A percentile compares a stretch with the other conserved stretches of the same genome.
These are phyloP conservation scores for Catostomus latipinnis DNA, from an alignment of 2,797 vertebrate genomes.

Conservation along the genomic window DNA sequence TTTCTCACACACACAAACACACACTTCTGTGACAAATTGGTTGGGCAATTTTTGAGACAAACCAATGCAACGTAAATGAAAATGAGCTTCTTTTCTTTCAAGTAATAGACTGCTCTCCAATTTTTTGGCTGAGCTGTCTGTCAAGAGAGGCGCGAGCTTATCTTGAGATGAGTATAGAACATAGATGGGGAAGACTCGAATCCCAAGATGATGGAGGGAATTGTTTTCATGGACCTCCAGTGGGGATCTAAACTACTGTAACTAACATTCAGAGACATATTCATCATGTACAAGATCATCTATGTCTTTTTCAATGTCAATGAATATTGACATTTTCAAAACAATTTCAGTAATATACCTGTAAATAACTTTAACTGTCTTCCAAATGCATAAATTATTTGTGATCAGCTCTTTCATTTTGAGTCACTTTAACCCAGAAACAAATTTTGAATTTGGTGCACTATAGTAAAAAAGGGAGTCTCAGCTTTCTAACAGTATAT, in stretches of 20 bases:
- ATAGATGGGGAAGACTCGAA: background rate
- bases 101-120: background rate
- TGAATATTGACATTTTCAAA: background rate
- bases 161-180: background rate
- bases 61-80: conserved; percentile 11
- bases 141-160: background rate
- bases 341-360: background rate
- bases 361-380: too few species aligned
- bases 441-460: too few species aligned
- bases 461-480: too few species aligned
- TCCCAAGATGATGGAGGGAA: too few species aligned
- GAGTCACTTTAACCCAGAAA: too few species aligned
- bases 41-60: conserved; percentile 1
- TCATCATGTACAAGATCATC: background rate
- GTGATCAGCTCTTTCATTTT: too few species aligned
- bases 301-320: background rate
- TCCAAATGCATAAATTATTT: too few species aligned
- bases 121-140: background rate
- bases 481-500: too few species aligned
- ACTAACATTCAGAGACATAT: background rate
- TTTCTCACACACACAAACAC: background rate
- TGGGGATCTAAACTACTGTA: background rate
- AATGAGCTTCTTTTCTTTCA: conserved; percentile 4
- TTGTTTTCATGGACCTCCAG: too few species aligned
- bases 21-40: background rate